phyloP scores from a whole-genome alignment of 2,797 vertebrate genomes.

The Emys orbicularis region DNA sequence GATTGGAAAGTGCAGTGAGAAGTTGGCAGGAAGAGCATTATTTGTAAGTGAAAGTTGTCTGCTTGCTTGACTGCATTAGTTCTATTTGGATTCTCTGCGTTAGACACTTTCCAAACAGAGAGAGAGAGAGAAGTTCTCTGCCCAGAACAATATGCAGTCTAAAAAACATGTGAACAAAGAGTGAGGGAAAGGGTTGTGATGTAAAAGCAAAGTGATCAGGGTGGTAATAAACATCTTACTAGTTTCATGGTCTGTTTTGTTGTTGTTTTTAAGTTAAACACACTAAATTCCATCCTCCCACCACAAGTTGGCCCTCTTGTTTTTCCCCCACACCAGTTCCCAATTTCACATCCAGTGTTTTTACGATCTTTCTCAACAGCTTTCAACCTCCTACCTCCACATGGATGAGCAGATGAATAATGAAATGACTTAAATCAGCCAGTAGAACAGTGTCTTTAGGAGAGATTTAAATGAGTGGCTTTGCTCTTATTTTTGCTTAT shows the following conservation, averaged over 20 bases:
- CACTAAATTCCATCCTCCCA: background rate
- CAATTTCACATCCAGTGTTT: background rate
- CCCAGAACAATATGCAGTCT: background rate
- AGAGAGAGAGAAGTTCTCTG: background rate
- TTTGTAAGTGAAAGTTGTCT: background rate
- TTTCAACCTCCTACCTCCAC: background rate
- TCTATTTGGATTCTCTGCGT: background rate
- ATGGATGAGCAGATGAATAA: background rate
- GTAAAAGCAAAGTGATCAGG: background rate
- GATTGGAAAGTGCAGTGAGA: background rate
- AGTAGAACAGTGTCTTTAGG: background rate
- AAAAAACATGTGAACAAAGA: background rate
- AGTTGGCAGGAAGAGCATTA: background rate
- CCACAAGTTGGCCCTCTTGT: background rate
- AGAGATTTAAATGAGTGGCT: background rate
- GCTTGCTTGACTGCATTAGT: background rate
- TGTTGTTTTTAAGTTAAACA: background rate
- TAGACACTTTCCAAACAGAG: background rate
- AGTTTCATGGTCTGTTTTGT: background rate
- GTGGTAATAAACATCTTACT: background rate
- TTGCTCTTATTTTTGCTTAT: background rate
- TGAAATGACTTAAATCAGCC: background rate
- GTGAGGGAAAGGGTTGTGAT: accelerated
- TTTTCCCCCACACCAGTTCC: background rate
- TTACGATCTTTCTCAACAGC: accelerated